phyloP scores from a whole-genome alignment of 1,140 invertebrate species.

The Capitella teleta region DNA sequence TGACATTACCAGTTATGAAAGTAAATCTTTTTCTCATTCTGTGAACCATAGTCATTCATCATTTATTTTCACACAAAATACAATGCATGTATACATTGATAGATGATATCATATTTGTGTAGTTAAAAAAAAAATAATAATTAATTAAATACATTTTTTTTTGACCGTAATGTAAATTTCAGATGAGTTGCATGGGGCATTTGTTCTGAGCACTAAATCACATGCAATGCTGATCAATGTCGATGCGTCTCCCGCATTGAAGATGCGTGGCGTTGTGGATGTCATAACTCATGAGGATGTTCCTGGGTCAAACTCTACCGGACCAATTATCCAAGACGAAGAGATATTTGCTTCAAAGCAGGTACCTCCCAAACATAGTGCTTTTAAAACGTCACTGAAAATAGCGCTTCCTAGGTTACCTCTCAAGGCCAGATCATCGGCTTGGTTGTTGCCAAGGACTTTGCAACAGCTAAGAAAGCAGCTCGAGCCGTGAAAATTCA shows the following conservation, averaged over 20 bases:
- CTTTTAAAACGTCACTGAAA: too few relatives aligned
- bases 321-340: slow-evolving; percentile 14
- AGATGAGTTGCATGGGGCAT: slow-evolving; percentile 54
- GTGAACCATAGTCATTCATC: too few relatives aligned
- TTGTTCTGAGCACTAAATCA: slow-evolving; percentile 66
- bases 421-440: slow-evolving; percentile 56
- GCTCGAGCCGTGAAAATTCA: slow-evolving; percentile 59
- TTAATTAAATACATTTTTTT: too few relatives aligned
- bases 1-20: slow-evolving; percentile 63
- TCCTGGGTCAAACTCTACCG: slow-evolving; percentile 20
- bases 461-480: slow-evolving; percentile 61
- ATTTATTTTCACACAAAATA: too few relatives aligned
- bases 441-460: slow-evolving; percentile 60
- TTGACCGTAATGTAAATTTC: too few relatives aligned
- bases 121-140: too few relatives aligned
- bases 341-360: slow-evolving; percentile 23
- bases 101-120: too few relatives aligned
- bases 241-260: slow-evolving; percentile 58
- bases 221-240: slow-evolving; percentile 54
- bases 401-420: too few relatives aligned
- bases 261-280: slow-evolving; percentile 51
- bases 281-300: slow-evolving; percentile 34
- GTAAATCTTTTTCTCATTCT: slow-evolving; percentile 12
- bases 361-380: too few relatives aligned
- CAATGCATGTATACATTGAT: neutral